Conservation (phyloP, 1,140 invertebrate genomes). For the Polypedilum vanderplanki region DNA sequence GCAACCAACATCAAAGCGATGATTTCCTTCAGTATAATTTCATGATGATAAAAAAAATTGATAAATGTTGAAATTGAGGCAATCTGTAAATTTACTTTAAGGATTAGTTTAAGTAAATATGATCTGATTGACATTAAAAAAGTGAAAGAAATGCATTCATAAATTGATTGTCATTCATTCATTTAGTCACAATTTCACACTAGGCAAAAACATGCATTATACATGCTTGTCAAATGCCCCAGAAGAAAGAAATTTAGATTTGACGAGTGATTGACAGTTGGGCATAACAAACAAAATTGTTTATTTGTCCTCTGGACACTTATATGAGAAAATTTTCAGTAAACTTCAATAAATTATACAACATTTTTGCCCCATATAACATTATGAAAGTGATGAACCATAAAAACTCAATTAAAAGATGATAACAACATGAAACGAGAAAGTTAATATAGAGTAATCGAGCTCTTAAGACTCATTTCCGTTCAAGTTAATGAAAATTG, state of each 20-base stretch:
- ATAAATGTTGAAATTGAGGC: too few relatives aligned
- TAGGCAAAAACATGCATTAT: neutral
- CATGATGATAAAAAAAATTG: too few relatives aligned
- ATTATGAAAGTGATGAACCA: constrained; percentile 10
- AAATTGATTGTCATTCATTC: too few relatives aligned
- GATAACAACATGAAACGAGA: constrained; percentile 15
- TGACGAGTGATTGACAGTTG: constrained; percentile 27
- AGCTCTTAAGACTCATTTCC: neutral
- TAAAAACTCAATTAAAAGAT: constrained; percentile 1
- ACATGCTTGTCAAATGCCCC: constrained; percentile 4
- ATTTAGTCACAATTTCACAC: neutral
- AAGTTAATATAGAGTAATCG: neutral
- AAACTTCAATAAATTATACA: neutral
- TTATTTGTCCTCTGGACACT: neutral
- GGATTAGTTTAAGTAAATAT: too few relatives aligned
- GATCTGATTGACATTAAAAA: too few relatives aligned
- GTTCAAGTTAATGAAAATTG: neutral
- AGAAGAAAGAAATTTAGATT: neutral
- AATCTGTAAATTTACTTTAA: too few relatives aligned
- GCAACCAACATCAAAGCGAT: neutral
- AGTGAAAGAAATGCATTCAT: too few relatives aligned
- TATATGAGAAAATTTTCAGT: too few relatives aligned
- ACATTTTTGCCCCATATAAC: neutral
- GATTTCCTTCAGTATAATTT: neutral
- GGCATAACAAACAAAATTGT: constrained; percentile 8